Percentiles rank a stretch among this genome's conserved stretches.
These are phyloP conservation scores for Muscicapa comitata DNA, from an alignment of 2,797 vertebrate genomes.

Conservation along the genomic window DNA sequence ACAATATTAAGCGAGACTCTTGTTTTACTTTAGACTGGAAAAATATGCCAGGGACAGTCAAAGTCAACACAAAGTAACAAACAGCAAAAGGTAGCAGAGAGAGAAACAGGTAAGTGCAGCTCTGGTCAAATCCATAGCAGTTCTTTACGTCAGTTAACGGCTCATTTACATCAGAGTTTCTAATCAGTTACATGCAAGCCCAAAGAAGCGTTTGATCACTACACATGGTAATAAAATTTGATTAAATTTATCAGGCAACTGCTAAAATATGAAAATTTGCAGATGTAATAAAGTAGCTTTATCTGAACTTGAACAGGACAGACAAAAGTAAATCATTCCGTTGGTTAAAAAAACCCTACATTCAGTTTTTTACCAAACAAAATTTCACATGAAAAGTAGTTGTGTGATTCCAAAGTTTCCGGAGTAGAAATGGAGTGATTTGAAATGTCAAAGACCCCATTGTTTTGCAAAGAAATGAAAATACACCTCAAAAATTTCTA, in stretches of 20 bases:
- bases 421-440: conserved; percentile 81
- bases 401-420: conserved; percentile 75
- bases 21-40: conserved; percentile 77
- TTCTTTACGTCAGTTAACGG: conserved; percentile 82
- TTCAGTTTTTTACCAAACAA: conserved; percentile 88
- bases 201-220: conserved; percentile 84
- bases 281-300: conserved; percentile 82
- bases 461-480: conserved; percentile 82
- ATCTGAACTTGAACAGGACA: conserved; percentile 81
- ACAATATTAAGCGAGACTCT: conserved; percentile 76
- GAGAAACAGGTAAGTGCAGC: conserved; percentile 87
- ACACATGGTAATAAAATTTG: conserved; percentile 85
- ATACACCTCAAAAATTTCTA: conserved; percentile 84
- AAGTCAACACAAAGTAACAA: conserved; percentile 87
- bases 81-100: conserved; percentile 81
- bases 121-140: conserved; percentile 85
- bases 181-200: conserved; percentile 90
- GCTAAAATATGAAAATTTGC: conserved; percentile 80
- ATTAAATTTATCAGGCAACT: conserved; percentile 85
- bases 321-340: conserved; percentile 80
- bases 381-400: conserved; percentile 82
- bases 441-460: conserved; percentile 87
- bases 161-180: conserved; percentile 85
- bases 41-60: conserved; percentile 85
- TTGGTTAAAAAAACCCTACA: conserved; percentile 85